Evolutionary conservation across 2,113 vertebrate genomes (phyloP), one percentile per base, ranked within the genome.

Genomic region (Symphodus melops): DNA sequence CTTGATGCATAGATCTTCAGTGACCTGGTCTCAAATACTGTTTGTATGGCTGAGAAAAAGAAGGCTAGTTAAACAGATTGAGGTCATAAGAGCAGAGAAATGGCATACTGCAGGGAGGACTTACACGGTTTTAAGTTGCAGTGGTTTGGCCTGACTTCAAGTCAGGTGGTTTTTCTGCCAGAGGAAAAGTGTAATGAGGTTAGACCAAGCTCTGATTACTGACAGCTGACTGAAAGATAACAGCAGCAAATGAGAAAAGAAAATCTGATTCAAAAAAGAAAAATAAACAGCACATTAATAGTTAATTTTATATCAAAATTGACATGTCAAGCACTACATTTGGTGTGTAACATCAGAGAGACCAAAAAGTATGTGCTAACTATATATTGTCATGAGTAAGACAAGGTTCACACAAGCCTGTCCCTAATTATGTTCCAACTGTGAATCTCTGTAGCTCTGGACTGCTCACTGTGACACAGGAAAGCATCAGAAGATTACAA

Each of bases 81-180:
- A 77, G 81, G 54, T 84, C 78, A 66, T 65, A 73, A 70, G 53
- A 75, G 58, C 49, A 66, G 72, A 58, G 60, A 79, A 64, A 72
- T 46, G 60, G 72, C 77, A 73, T 56, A 14, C 28, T 28, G 62
- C 37, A 54, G 25, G 37, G 52, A 0, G 36, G 37, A 81, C 48
- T 11, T 60, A 72, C 48, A 46, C 71, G 51, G 21, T 52, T 65
- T 46, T 39, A 59, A 64, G 20, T 53, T 53, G 42, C 59, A 20
- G 19, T 14, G 25, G 37, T 59, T 60, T 61, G 25, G 49, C 48
- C 8, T 65, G 44, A 69, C 16, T 62, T 49, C 9, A 58, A 74
- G 41, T 53, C 37, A 52, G 42, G 37, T 60, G 14, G 6, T 76
- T 37, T 44, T 23, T 72, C 1, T 23, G 21, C 48, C 16, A 37